Conservation (phyloP, 2,113 vertebrate species). For the Bagarius yarrelli region DNA sequence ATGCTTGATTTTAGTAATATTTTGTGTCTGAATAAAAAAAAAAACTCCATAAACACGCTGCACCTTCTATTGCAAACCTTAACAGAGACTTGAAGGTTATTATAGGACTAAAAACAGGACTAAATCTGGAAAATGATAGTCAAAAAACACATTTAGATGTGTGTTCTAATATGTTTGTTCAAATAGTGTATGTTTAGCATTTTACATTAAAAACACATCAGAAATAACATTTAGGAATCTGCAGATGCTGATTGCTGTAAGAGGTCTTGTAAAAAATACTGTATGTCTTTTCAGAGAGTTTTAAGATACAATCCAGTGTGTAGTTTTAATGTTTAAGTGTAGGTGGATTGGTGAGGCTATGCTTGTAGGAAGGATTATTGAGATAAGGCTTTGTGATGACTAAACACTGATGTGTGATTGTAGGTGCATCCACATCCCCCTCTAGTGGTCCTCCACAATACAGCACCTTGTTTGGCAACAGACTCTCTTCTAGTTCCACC, state of each 20-base stretch:
- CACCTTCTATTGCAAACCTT: no score
- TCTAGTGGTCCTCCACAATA: conserved; percentile 72
- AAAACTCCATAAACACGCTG: no score
- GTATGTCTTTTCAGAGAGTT: not conserved
- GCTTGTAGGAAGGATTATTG: conserved; percentile 1
- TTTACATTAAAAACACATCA: not conserved
- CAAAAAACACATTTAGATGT: no score
- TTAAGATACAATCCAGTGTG: not conserved
- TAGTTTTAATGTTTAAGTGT: not conserved
- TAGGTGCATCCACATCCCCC: conserved; percentile 61
- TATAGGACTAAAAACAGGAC: no score
- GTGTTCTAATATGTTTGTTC: no score
- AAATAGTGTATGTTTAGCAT: not conserved
- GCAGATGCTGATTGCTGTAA: not conserved
- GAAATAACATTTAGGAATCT: not conserved
- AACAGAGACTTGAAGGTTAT: no score
- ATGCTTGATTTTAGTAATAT: no score
- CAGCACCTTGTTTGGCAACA: conserved; percentile 72
- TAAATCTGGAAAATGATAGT: no score
- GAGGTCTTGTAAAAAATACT: not conserved
- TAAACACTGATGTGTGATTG: conserved; percentile 36
- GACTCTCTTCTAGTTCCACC: conserved; percentile 71
- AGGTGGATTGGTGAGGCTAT: not conserved
- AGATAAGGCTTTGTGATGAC: not conserved
- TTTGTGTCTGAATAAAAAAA: no score